Evolutionary conservation across 1,140 invertebrate species (phyloP).

Genomic region (Lasioglossum albipes): DNA sequence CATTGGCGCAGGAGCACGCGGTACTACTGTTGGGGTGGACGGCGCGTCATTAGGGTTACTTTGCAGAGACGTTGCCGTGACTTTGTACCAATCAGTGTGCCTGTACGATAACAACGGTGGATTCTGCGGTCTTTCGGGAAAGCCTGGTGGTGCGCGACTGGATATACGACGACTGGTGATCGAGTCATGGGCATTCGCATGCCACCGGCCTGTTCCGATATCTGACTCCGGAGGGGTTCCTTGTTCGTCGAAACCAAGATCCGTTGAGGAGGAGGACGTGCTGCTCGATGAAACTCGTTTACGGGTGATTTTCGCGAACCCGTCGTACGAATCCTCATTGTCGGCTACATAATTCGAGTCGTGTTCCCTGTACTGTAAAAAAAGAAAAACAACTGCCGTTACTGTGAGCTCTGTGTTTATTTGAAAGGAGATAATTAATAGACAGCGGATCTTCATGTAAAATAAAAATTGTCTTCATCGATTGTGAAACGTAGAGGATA

Average conservation of each 20-base stretch:
- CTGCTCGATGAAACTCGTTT: background rate
- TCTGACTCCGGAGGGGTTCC: fast-evolving
- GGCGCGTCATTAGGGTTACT: too few species aligned
- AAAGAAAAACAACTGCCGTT: background rate
- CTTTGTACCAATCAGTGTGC: too few species aligned
- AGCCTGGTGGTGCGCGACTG: background rate
- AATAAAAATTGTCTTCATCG: too few species aligned
- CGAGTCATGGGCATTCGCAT: fast-evolving
- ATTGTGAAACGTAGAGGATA: too few species aligned
- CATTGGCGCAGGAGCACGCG: background rate
- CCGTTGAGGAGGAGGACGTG: background rate
- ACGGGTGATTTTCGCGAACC: too few species aligned
- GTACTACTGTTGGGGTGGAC: fast-evolving
- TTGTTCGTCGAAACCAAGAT: background rate
- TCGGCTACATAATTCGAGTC: background rate
- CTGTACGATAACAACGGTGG: background rate
- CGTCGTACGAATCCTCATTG: background rate
- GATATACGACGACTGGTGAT: background rate
- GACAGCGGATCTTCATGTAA: too few species aligned
- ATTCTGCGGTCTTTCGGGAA: background rate
- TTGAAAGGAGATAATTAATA: too few species aligned
- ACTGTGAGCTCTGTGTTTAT: background rate
- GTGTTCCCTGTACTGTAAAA: background rate
- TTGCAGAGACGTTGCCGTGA: fast-evolving
- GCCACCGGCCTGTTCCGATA: fast-evolving